phyloP scores from a whole-genome alignment of 2,888 invertebrate species.

The Hedychridium roseum region DNA sequence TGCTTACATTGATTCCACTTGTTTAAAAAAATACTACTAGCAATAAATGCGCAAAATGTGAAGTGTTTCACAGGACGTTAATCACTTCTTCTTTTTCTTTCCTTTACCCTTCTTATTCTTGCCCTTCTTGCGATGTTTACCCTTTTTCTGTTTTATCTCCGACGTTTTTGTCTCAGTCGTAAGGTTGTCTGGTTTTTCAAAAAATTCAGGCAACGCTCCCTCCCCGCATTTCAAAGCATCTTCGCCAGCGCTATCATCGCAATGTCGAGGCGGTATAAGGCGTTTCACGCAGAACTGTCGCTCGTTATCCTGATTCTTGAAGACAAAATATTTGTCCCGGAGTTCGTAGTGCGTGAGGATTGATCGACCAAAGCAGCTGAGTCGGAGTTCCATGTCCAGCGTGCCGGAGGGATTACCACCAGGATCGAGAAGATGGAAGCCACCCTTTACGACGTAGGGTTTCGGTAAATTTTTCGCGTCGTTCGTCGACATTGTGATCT shows the following conservation, averaged over 20 bases:
- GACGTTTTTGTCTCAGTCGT: conserved; percentile 14
- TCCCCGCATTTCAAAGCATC: conserved; percentile 16
- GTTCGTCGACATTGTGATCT: conserved; percentile 55
- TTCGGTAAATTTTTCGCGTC: conserved; percentile 49
- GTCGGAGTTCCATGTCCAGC: conserved; percentile 44
- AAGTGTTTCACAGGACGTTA: not conserved
- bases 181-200: conserved; percentile 9
- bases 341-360: conserved; percentile 50
- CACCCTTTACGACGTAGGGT: conserved; percentile 47
- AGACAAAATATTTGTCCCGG: conserved; percentile 39
- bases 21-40: too few species aligned
- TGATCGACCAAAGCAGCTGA: conserved; percentile 50
- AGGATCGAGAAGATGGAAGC: conserved; percentile 47
- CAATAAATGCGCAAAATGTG: too few species aligned
- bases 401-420: conserved; percentile 53
- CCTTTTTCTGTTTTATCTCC: conserved; percentile 11
- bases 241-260: conserved; percentile 15
- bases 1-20: too few species aligned
- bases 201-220: conserved; percentile 17
- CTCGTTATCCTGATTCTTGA: conserved; percentile 42
- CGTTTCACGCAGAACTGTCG: conserved; percentile 44
- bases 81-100: conserved; percentile 16
- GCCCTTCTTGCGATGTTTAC: conserved; percentile 7
- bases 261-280: conserved; percentile 23
- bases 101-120: conserved; percentile 16